Percentiles rank a stretch among this genome's conserved stretches.
Evolutionary conservation across 1,140 invertebrate genomes (phyloP).

Genomic region (Laupala kohalensis): DNA sequence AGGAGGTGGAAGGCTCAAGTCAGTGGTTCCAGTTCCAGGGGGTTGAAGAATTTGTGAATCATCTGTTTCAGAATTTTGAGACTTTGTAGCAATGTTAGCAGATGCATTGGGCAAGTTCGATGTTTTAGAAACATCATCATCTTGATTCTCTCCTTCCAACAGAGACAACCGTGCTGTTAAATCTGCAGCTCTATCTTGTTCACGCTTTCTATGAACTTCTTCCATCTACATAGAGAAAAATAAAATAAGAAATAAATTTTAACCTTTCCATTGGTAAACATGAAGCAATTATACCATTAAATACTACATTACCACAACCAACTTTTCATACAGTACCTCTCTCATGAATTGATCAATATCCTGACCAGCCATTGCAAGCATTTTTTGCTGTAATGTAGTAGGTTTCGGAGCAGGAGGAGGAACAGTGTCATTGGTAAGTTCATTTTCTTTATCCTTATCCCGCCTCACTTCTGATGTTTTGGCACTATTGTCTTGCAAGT

Average conservation of each 20-base stretch:
- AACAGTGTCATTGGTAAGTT: not conserved
- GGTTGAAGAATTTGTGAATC: conserved; percentile 9
- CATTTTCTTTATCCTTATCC: conserved; percentile 20
- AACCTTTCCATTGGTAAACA: too few species aligned
- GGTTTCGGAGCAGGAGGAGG: conserved; percentile 38
- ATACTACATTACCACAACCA: too few species aligned
- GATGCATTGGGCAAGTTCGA: not conserved
- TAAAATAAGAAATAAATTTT: too few species aligned
- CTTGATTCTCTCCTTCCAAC: conserved; percentile 25
- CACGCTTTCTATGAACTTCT: conserved; percentile 62
- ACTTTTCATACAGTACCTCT: conserved; percentile 38
- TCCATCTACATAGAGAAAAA: conserved; percentile 40
- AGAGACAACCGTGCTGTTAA: conserved; percentile 36
- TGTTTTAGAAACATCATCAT: not conserved
- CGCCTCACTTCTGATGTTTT: conserved; percentile 16
- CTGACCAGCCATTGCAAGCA: conserved; percentile 73
- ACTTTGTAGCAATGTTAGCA: not conserved
- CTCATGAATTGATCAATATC: conserved; percentile 87
- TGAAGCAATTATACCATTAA: too few species aligned
- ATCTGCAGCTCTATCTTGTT: conserved; percentile 37
- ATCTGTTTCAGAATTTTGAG: conserved; percentile 1
- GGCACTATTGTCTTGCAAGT: not conserved
- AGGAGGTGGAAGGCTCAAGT: conserved; percentile 9
- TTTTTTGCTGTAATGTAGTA: conserved; percentile 64
- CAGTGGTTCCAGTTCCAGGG: conserved; percentile 10